These are phyloP conservation scores for Phycodurus eques DNA, from an alignment of 2,113 vertebrate genomes.

Conservation along the genomic window DNA sequence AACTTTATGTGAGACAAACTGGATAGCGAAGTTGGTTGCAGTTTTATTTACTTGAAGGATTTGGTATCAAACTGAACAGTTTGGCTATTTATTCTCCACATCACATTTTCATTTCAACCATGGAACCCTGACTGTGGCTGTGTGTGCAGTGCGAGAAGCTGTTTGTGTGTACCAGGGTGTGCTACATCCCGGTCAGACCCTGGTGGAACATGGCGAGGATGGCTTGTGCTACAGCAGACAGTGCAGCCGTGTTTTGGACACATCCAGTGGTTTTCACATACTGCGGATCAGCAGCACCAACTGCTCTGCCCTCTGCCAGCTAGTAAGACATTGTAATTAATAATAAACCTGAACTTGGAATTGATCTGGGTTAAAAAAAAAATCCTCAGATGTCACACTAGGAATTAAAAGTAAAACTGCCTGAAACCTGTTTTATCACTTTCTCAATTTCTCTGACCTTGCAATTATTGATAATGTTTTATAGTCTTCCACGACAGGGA, in stretches of 20 bases:
- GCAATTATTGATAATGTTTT: too few species aligned
- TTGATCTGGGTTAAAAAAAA: background rate
- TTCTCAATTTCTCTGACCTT: too few species aligned
- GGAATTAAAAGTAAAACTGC: too few species aligned
- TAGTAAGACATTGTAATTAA: slow-evolving; percentile 67
- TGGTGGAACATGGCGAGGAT: slow-evolving; percentile 80
- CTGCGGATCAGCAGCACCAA: slow-evolving; percentile 79
- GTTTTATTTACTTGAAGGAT: background rate
- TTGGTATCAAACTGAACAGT: background rate
- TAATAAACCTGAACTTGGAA: background rate
- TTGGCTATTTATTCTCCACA: background rate
- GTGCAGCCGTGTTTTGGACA: slow-evolving; percentile 81
- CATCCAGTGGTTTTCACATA: slow-evolving; percentile 80
- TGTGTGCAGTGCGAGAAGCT: slow-evolving; percentile 80
- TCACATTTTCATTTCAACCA: background rate
- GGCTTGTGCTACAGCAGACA: slow-evolving; percentile 81
- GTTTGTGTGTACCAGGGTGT: slow-evolving; percentile 85
- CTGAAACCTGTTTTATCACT: too few species aligned
- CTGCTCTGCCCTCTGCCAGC: slow-evolving; percentile 84
- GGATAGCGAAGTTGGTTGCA: background rate
- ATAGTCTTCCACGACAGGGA: too few species aligned
- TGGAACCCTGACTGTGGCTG: background rate
- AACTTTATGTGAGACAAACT: background rate
- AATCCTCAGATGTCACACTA: background rate
- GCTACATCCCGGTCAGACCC: slow-evolving; percentile 86